These are phyloP conservation scores for Gobio gobio DNA, from an alignment of 2,113 vertebrate genomes.

Conservation along the genomic window DNA sequence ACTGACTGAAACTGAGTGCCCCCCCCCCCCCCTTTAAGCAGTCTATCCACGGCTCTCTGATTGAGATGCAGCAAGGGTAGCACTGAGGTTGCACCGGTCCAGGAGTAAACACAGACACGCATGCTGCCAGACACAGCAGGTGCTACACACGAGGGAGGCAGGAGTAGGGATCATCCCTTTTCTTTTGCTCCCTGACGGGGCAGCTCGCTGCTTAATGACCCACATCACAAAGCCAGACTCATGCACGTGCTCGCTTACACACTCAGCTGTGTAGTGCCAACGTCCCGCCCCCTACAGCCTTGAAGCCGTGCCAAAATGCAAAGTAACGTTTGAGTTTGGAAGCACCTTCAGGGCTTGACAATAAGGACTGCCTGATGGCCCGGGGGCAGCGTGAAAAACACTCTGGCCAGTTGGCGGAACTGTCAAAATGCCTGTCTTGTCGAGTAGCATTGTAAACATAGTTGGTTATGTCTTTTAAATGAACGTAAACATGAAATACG, in stretches of 20 bases:
- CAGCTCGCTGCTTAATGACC: not conserved
- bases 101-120: slow-evolving; percentile 64
- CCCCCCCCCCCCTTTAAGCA: too few species aligned
- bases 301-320: slow-evolving; percentile 66
- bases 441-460: too few species aligned
- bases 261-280: slow-evolving; percentile 26
- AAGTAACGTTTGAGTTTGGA: slow-evolving; percentile 69
- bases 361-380: too few species aligned
- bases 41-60: slow-evolving; percentile 52
- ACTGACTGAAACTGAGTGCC: too few species aligned
- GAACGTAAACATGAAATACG: too few species aligned
- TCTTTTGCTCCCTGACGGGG: not conserved
- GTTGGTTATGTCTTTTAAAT: too few species aligned
- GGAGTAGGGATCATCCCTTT: slow-evolving; percentile 39
- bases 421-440: too few species aligned
- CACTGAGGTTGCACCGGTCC: slow-evolving; percentile 42
- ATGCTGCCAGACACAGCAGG: slow-evolving; percentile 49
- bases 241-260: slow-evolving; percentile 24
- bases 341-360: slow-evolving; percentile 31
- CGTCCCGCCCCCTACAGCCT: not conserved
- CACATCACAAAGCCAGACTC: slow-evolving; percentile 6
- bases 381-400: too few species aligned
- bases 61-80: slow-evolving; percentile 60
- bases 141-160: slow-evolving; percentile 47
- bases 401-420: too few species aligned